phyloP scores from a whole-genome alignment of 2,888 invertebrate genomes.

The Catotricha subobsoleta region DNA sequence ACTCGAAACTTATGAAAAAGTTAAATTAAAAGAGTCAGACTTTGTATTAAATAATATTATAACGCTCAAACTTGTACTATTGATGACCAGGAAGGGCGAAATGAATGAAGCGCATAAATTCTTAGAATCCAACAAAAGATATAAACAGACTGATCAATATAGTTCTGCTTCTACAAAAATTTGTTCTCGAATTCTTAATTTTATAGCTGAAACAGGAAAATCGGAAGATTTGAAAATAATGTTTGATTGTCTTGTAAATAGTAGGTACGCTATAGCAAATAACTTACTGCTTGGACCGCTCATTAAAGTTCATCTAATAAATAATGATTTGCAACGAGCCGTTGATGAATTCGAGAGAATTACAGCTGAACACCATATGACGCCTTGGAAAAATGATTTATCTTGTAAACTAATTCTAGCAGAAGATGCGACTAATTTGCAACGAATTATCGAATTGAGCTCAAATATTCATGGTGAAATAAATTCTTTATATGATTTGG shows the following conservation, averaged over 20 bases:
- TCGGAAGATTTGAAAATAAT: conserved; percentile 38
- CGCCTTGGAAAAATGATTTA: conserved; percentile 60
- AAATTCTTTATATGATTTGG: conserved; percentile 67
- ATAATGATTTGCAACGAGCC: conserved; percentile 48
- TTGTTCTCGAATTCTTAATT: conserved; percentile 42
- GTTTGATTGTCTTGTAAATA: conserved; percentile 39
- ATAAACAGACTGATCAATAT: too few relatives aligned
- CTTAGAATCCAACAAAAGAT: background rate
- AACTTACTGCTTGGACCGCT: conserved; percentile 55
- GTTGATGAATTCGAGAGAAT: conserved; percentile 51
- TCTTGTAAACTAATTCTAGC: conserved; percentile 49
- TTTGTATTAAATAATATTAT: conserved; percentile 43
- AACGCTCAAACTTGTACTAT: conserved; percentile 22
- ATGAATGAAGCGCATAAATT: background rate
- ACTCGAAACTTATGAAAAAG: conserved; percentile 32
- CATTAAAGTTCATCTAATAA: conserved; percentile 52
- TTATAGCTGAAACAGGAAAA: conserved; percentile 47
- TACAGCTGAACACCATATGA: conserved; percentile 44
- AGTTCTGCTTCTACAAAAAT: too few relatives aligned
- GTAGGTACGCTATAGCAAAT: conserved; percentile 40
- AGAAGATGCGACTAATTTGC: conserved; percentile 63
- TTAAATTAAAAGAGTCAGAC: conserved; percentile 34
- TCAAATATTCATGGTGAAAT: conserved; percentile 64
- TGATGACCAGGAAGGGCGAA: background rate
- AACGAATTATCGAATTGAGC: conserved; percentile 66